A percentile compares a stretch with the other conserved stretches of the same genome.
These are phyloP conservation scores for Cassiopea andromeda DNA, from an alignment of 30 jellyfish, hydroid and myxozoan species.

Conservation along the genomic window DNA sequence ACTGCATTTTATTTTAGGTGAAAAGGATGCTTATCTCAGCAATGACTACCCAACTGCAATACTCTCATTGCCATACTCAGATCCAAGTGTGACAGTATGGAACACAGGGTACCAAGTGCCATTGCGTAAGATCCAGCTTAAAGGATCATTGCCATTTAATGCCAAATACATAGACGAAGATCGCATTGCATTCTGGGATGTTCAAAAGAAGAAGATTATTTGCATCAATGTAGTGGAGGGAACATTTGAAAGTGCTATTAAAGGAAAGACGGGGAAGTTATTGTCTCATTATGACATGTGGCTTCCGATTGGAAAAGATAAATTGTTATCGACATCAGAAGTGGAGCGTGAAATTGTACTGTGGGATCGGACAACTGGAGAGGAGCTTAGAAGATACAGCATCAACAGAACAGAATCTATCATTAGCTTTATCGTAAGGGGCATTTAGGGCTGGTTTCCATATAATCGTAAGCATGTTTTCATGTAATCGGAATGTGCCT, in stretches of 20 bases:
- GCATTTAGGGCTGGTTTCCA: too few relatives aligned
- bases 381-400: constrained; percentile 13
- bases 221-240: constrained; percentile 26
- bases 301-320: constrained; percentile 36
- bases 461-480: too few relatives aligned
- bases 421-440: constrained; percentile 28
- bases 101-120: constrained; percentile 45
- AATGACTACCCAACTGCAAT: constrained; percentile 25
- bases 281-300: constrained; percentile 59
- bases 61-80: constrained; percentile 78
- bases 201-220: constrained; percentile 20
- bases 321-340: constrained; percentile 37
- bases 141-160: constrained; percentile 28
- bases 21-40: constrained; percentile 74
- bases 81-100: constrained; percentile 64
- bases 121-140: constrained; percentile 35
- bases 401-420: constrained; percentile 43
- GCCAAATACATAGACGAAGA: constrained; percentile 38
- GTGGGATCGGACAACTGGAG: constrained; percentile 75
- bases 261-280: constrained; percentile 25
- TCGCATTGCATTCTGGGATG: constrained; percentile 54
- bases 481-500: too few relatives aligned
- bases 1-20: too few relatives aligned
- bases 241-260: constrained; percentile 11
- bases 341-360: constrained; percentile 29